Percentiles rank a stretch among this genome's conserved stretches.
These are phyloP conservation scores for Andrena marginata DNA, from an alignment of 2,888 invertebrate genomes.

Conservation along the genomic window DNA sequence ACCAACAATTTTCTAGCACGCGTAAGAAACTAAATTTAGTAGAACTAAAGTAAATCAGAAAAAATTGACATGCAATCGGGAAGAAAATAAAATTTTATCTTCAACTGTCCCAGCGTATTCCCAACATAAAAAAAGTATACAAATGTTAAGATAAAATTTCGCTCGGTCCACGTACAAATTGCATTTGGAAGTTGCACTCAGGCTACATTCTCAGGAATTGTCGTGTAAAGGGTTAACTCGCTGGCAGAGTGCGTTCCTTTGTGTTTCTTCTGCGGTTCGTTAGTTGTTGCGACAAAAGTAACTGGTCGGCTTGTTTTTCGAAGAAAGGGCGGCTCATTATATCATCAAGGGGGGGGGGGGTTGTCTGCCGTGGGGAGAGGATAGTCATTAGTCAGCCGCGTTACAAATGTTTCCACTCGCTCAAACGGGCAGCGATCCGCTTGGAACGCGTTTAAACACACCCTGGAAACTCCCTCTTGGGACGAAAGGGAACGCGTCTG, in stretches of 20 bases:
- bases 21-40: too few species aligned
- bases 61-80: too few species aligned
- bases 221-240: slow-evolving; percentile 32
- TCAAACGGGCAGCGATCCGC: slow-evolving; percentile 17
- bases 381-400: slow-evolving; percentile 38
- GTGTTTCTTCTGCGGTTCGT: slow-evolving; percentile 21
- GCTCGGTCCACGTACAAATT: not conserved
- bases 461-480: not conserved
- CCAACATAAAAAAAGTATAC: not conserved
- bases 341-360: not conserved
- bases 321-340: not conserved
- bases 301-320: slow-evolving; percentile 3
- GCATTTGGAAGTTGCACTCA: slow-evolving; percentile 11
- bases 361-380: not conserved
- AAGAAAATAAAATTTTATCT: too few species aligned
- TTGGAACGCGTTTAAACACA: slow-evolving; percentile 7
- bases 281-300: slow-evolving; percentile 20
- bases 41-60: too few species aligned
- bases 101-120: too few species aligned
- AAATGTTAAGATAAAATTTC: not conserved
- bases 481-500: not conserved
- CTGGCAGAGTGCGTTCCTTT: slow-evolving; percentile 12
- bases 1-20: too few species aligned
- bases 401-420: slow-evolving; percentile 48
- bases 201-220: slow-evolving; percentile 3